Conservation (phyloP, 2,113 vertebrate species). For the Balaeniceps rex region DNA sequence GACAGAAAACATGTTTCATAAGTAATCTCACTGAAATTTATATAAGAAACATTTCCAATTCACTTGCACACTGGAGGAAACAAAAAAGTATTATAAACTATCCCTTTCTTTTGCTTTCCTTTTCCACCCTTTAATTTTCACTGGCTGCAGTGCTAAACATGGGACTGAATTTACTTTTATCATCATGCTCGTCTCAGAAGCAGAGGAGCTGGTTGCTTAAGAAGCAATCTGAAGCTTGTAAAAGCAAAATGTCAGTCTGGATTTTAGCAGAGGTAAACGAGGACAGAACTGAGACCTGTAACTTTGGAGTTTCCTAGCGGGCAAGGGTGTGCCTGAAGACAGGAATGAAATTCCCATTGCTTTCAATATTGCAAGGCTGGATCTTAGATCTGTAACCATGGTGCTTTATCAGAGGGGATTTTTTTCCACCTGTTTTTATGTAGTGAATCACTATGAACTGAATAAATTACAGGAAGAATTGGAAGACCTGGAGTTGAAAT, state of each 20-base stretch:
- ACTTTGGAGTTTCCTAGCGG: neutral
- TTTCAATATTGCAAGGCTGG: neutral
- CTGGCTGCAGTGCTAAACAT: neutral
- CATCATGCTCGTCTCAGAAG: neutral
- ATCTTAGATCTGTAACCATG: neutral
- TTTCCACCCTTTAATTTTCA: neutral
- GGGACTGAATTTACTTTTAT: neutral
- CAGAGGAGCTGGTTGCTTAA: neutral
- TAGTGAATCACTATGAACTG: neutral
- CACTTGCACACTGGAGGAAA: neutral
- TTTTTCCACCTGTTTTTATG: neutral
- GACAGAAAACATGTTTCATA: neutral
- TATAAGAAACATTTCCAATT: neutral
- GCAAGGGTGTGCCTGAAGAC: neutral
- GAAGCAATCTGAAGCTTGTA: neutral
- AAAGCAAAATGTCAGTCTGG: neutral
- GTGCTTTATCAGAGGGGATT: neutral
- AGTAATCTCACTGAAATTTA: slow-evolving; percentile 5
- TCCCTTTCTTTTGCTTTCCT: neutral
- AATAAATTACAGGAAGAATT: slow-evolving; percentile 24
- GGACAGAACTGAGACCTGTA: neutral
- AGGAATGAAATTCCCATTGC: neutral
- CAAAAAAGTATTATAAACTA: neutral
- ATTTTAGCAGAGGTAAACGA: neutral
- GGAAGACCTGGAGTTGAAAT: slow-evolving; percentile 7